Percentiles rank a stretch among this genome's conserved stretches.
phyloP scores from a whole-genome alignment of 2,888 invertebrate species.

The Acleris literana region DNA sequence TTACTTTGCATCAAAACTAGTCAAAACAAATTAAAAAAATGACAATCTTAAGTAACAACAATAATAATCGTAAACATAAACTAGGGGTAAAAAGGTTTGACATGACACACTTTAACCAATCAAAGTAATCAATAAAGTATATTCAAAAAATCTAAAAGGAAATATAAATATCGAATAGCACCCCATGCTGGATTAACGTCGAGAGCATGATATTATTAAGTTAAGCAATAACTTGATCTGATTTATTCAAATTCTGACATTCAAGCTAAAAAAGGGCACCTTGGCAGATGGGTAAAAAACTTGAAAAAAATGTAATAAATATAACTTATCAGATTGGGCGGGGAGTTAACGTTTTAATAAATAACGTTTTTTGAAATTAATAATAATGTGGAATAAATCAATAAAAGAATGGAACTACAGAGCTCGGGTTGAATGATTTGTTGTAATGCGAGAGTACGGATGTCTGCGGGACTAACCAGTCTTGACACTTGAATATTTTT shows the following conservation, averaged over 20 bases:
- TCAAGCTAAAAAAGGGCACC: constrained; percentile 38
- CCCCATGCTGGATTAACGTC: neutral
- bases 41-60: too few species aligned
- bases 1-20: too few species aligned
- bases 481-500: constrained; percentile 60
- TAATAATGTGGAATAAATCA: constrained; percentile 82
- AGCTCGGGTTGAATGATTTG: constrained; percentile 79
- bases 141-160: neutral
- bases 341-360: constrained; percentile 70
- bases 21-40: too few species aligned
- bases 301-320: constrained; percentile 66
- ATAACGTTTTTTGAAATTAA: constrained; percentile 73
- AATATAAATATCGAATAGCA: neutral
- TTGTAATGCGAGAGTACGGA: constrained; percentile 75
- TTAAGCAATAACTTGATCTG: constrained; percentile 37
- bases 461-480: constrained; percentile 50
- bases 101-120: too few species aligned
- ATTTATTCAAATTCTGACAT: constrained; percentile 45
- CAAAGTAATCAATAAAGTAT: too few species aligned
- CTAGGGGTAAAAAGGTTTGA: too few species aligned
- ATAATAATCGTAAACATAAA: too few species aligned
- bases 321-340: constrained; percentile 75
- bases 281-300: constrained; percentile 51
- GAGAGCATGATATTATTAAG: constrained; percentile 25
- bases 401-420: constrained; percentile 80